Percentiles rank a stretch among this genome's conserved stretches.
These are phyloP conservation scores for Sorex maritimensis DNA, from an alignment of 2,797 vertebrate genomes.

Conservation along the genomic window DNA sequence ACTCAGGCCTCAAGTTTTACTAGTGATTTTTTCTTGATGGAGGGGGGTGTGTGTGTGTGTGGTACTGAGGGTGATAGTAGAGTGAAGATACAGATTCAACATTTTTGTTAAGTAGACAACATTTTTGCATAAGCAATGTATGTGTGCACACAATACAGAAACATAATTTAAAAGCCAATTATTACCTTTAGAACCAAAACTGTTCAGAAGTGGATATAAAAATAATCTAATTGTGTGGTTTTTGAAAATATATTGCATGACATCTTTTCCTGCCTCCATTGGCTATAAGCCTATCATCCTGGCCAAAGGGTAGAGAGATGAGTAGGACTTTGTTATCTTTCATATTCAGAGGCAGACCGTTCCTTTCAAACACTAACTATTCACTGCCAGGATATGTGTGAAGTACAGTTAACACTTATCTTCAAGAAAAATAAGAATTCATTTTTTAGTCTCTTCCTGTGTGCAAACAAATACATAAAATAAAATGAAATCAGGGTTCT, in stretches of 20 bases:
- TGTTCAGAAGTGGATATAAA: not conserved
- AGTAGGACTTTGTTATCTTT: not conserved
- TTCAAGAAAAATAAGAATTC: slow-evolving; percentile 16
- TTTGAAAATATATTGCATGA: slow-evolving; percentile 2
- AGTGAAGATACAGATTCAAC: too few species aligned
- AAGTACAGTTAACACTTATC: slow-evolving; percentile 28
- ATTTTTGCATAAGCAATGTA: not conserved
- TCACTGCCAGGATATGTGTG: slow-evolving; percentile 4
- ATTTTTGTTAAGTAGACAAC: not conserved
- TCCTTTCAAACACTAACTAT: not conserved
- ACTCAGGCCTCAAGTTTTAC: too few species aligned
- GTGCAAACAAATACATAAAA: not conserved
- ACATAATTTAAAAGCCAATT: not conserved
- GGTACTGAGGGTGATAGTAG: too few species aligned
- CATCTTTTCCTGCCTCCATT: slow-evolving; percentile 20
- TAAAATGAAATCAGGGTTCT: not conserved
- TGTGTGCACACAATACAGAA: not conserved
- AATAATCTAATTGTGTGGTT: not conserved
- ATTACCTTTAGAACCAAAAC: not conserved
- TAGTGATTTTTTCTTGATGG: too few species aligned
- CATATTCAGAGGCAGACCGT: slow-evolving; percentile 31
- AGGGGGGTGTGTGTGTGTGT: too few species aligned
- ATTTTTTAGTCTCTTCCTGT: not conserved
- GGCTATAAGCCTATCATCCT: not conserved
- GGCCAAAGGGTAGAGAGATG: not conserved